Percentiles rank a stretch among this genome's conserved stretches.
Evolutionary conservation across 2,888 invertebrate species (phyloP).

Genomic region (Anarsia innoxiella): DNA sequence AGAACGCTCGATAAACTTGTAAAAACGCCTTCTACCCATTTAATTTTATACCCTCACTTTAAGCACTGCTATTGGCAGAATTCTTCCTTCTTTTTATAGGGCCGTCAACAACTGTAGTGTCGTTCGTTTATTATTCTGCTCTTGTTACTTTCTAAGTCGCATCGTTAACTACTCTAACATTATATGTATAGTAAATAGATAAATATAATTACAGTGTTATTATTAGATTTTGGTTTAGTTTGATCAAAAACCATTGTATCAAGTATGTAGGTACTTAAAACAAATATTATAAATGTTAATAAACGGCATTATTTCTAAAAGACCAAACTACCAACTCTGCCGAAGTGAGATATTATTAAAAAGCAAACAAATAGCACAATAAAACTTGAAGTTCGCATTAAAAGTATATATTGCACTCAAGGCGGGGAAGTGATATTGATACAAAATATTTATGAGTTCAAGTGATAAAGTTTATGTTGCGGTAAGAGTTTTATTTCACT

Average conservation of each 20-base stretch:
- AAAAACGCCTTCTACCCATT: conserved; percentile 73
- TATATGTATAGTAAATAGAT: too few relatives aligned
- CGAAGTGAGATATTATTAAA: conserved; percentile 13
- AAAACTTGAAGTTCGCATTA: conserved; percentile 35
- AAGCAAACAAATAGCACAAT: conserved; percentile 19
- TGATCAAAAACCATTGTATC: too few relatives aligned
- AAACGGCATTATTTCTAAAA: neutral
- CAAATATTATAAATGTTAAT: neutral
- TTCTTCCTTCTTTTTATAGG: conserved; percentile 60
- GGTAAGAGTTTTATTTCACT: conserved; percentile 63
- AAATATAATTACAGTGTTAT: too few relatives aligned
- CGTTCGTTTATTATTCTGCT: conserved; percentile 53
- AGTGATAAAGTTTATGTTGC: conserved; percentile 66
- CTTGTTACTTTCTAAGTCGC: conserved; percentile 39
- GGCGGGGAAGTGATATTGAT: conserved; percentile 47
- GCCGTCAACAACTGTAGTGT: conserved; percentile 63
- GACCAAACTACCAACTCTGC: neutral
- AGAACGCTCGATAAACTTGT: conserved; percentile 75
- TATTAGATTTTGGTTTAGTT: too few relatives aligned
- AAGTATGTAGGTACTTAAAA: neutral
- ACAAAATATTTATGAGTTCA: conserved; percentile 63
- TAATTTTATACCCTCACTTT: conserved; percentile 71
- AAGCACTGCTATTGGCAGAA: conserved; percentile 70
- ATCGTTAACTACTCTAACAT: conserved; percentile 36
- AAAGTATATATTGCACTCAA: conserved; percentile 28